Evolutionary conservation across 2,797 vertebrate species (phyloP).

Genomic region (Heliangelus exortis): DNA sequence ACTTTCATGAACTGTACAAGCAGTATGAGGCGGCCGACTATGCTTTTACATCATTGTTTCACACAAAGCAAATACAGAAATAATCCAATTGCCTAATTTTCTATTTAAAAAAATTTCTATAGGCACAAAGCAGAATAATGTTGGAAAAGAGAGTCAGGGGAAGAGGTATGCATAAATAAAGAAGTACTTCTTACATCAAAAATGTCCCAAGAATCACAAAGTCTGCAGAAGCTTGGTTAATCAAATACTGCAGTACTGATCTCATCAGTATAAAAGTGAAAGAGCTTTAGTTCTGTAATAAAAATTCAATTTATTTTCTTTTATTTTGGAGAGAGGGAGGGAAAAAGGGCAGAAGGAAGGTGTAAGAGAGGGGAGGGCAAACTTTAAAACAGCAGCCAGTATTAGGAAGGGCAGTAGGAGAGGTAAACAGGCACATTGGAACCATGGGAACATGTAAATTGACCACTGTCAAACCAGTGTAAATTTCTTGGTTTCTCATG

Average conservation of each 20-base stretch:
- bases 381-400: slow-evolving; percentile 86
- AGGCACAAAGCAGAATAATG: slow-evolving; percentile 78
- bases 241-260: slow-evolving; percentile 84
- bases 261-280: slow-evolving; percentile 85
- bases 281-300: slow-evolving; percentile 81
- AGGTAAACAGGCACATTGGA: slow-evolving; percentile 87
- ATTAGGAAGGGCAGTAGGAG: slow-evolving; percentile 62
- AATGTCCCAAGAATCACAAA: slow-evolving; percentile 79
- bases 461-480: slow-evolving; percentile 98
- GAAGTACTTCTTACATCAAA: slow-evolving; percentile 81
- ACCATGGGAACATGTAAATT: slow-evolving; percentile 85
- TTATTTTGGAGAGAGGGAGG: slow-evolving; percentile 40
- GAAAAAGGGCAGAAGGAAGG: neutral
- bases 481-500: slow-evolving; percentile 96
- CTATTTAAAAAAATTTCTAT: slow-evolving; percentile 78
- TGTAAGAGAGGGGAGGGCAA: slow-evolving; percentile 73
- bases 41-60: slow-evolving; percentile 79
- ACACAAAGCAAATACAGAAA: slow-evolving; percentile 79
- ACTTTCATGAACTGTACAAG: slow-evolving; percentile 80
- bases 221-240: slow-evolving; percentile 80
- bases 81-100: slow-evolving; percentile 71
- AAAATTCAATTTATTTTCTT: slow-evolving; percentile 77
- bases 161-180: slow-evolving; percentile 81
- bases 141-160: slow-evolving; percentile 41
- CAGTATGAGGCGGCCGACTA: slow-evolving; percentile 76